These are phyloP conservation scores for Dicerorhinus sumatrensis DNA, from an alignment of 2,113 vertebrate genomes.

Conservation along the genomic window DNA sequence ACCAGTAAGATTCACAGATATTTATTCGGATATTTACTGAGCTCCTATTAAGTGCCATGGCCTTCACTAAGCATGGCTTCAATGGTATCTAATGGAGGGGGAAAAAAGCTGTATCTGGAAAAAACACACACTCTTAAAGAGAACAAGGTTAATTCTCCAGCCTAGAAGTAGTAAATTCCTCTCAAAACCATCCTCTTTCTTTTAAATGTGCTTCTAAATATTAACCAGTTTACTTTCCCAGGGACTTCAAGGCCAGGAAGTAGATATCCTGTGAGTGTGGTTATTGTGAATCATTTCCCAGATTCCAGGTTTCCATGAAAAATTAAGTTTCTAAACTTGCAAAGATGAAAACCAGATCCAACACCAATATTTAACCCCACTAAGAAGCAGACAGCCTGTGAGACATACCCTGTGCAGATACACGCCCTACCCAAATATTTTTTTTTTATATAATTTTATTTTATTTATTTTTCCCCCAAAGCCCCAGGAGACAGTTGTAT, in stretches of 20 bases:
- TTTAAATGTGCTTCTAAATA: conserved; percentile 1
- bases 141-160: background rate
- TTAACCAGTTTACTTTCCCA: background rate
- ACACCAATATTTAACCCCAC: background rate
- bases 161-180: background rate
- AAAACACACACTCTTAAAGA: background rate
- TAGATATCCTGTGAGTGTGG: conserved; percentile 6
- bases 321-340: conserved; percentile 13
- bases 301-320: background rate
- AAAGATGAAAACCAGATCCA: background rate
- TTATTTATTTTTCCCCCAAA: no score
- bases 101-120: background rate
- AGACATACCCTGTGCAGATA: background rate
- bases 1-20: background rate
- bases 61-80: background rate
- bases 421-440: background rate
- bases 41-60: background rate
- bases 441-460: no score
- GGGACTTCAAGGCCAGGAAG: background rate
- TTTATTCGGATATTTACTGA: background rate
- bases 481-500: no score
- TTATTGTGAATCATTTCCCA: conserved; percentile 22
- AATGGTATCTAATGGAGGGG: background rate
- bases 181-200: background rate
- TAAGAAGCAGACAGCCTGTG: background rate